Conservation (phyloP, 2,888 invertebrate genomes). For the Cheilosia variabilis region DNA sequence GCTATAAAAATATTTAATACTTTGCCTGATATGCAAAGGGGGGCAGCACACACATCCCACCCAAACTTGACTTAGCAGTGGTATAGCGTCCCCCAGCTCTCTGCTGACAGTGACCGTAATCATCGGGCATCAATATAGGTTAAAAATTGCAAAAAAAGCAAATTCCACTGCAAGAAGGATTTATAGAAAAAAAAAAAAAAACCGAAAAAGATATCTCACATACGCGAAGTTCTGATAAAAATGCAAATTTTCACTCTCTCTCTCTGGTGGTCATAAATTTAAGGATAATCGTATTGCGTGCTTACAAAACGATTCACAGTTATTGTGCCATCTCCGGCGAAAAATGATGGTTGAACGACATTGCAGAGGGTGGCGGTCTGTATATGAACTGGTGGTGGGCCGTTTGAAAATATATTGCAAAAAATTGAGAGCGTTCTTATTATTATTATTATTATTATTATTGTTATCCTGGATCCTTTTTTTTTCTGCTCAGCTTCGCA, state of each 20-base stretch:
- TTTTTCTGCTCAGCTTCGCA: slow-evolving; percentile 31
- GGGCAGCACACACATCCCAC: slow-evolving; percentile 18
- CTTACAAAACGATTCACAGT: slow-evolving; percentile 76
- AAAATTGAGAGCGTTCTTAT: slow-evolving; percentile 70
- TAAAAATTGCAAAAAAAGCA: slow-evolving; percentile 32
- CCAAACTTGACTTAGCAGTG: slow-evolving; percentile 31
- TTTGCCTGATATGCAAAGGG: slow-evolving; percentile 48
- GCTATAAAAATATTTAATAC: slow-evolving; percentile 70
- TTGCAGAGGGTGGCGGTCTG: slow-evolving; percentile 10
- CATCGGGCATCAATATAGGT: slow-evolving; percentile 31
- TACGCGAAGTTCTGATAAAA: slow-evolving; percentile 60
- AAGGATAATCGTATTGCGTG: slow-evolving; percentile 76
- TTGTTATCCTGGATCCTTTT: slow-evolving; percentile 43
- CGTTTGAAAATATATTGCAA: slow-evolving; percentile 56
- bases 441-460: slow-evolving; percentile 64
- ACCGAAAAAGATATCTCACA: slow-evolving; percentile 20
- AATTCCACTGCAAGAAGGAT: slow-evolving; percentile 45
- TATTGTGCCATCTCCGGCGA: slow-evolving; percentile 71
- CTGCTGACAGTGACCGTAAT: slow-evolving; percentile 46
- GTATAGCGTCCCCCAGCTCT: background rate
- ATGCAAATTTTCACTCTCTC: slow-evolving; percentile 67
- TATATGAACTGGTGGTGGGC: slow-evolving; percentile 16
- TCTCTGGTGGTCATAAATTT: slow-evolving; percentile 68
- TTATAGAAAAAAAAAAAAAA: slow-evolving; percentile 24
- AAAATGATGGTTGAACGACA: slow-evolving; percentile 43